Conservation (phyloP, 2,888 invertebrate species). For the Sinodicranocentrus sp. region DNA sequence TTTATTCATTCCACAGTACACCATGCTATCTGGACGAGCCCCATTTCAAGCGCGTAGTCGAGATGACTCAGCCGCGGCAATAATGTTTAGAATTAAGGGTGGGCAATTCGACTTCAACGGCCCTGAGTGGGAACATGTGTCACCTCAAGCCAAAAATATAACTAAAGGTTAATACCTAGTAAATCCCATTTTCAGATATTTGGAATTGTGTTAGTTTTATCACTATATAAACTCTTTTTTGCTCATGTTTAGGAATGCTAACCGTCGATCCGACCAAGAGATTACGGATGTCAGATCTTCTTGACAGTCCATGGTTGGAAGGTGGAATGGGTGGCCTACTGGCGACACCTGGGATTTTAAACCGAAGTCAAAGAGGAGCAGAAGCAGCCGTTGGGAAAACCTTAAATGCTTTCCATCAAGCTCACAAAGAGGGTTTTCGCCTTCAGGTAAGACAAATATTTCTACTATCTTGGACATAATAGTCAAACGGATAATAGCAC, state of each 20-base stretch:
- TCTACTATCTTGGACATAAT: too few relatives aligned
- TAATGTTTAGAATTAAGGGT: constrained; percentile 88
- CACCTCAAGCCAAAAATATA: constrained; percentile 86
- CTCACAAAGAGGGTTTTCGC: constrained; percentile 86
- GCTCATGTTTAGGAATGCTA: constrained; percentile 82
- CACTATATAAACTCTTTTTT: background rate
- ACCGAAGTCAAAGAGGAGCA: constrained; percentile 78
- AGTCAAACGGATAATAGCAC: too few relatives aligned
- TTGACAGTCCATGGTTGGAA: constrained; percentile 85
- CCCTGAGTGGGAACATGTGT: constrained; percentile 86
- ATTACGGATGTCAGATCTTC: constrained; percentile 84
- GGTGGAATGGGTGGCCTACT: constrained; percentile 78
- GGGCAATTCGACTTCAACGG: constrained; percentile 89
- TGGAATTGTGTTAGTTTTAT: constrained; percentile 1
- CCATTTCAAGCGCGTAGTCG: constrained; percentile 88
- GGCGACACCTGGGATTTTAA: constrained; percentile 83
- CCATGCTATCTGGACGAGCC: constrained; percentile 91
- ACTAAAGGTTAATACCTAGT: constrained; percentile 80
- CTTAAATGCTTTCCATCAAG: constrained; percentile 85
- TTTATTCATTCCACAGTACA: constrained; percentile 81
- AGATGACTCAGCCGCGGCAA: constrained; percentile 86
- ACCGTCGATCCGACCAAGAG: constrained; percentile 88
- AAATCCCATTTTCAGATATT: background rate
- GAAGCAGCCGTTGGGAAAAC: constrained; percentile 83
- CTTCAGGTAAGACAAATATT: constrained; percentile 82